Evolutionary conservation across 2,888 invertebrate species (phyloP).

Genomic region (Apodemia duryi): DNA sequence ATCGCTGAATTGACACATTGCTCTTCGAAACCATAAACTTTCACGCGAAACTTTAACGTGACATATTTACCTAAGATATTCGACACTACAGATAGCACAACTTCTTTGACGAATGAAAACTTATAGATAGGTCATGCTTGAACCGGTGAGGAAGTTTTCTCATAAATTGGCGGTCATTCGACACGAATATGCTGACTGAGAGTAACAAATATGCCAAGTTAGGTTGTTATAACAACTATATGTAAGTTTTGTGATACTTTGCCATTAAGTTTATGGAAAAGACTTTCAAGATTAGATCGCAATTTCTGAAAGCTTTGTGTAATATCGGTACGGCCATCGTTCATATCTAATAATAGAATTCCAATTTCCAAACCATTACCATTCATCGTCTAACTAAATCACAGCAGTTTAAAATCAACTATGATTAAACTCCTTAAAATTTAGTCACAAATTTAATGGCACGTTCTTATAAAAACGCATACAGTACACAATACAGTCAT

Average conservation of each 20-base stretch:
- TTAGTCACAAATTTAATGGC: neutral
- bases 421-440: neutral
- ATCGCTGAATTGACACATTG: conserved; percentile 73
- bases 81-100: conserved; percentile 59
- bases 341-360: neutral
- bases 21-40: conserved; percentile 64
- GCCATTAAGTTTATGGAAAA: conserved; percentile 77
- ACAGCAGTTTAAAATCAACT: neutral
- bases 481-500: no score
- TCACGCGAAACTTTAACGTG: conserved; percentile 70
- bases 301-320: conserved; percentile 75
- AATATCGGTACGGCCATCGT: conserved; percentile 51
- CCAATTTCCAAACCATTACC: conserved; percentile 23
- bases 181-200: conserved; percentile 79
- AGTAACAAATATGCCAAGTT: conserved; percentile 79
- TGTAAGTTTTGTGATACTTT: conserved; percentile 78
- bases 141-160: conserved; percentile 73
- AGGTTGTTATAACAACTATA: conserved; percentile 78
- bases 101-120: conserved; percentile 74
- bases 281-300: conserved; percentile 74
- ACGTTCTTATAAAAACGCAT: no score
- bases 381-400: conserved; percentile 19
- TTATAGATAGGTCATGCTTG: conserved; percentile 76
- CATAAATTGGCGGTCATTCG: conserved; percentile 80
- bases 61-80: conserved; percentile 73